Evolutionary conservation across 1,140 invertebrate species (phyloP).

Genomic region (Neodiprion pinetum): DNA sequence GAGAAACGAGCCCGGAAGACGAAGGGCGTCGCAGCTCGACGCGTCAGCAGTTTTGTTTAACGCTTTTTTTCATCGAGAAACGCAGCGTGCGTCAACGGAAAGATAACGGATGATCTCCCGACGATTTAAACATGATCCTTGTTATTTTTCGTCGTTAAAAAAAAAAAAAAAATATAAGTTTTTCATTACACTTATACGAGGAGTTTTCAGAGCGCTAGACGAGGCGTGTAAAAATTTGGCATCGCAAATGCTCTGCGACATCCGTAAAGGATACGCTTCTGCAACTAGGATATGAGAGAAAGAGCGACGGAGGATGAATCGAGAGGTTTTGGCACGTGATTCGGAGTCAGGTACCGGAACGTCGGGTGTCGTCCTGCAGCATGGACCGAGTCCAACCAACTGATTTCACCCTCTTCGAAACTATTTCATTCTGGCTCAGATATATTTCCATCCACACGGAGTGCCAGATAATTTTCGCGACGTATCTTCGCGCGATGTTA

Average conservation of each 20-base stretch:
- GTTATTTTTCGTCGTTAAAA: no score
- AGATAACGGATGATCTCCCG: no score
- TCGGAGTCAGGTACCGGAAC: constrained; percentile 1
- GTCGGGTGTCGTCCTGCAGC: constrained; percentile 17
- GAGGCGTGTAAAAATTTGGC: constrained; percentile 50
- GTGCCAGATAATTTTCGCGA: not conserved
- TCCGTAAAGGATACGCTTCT: not conserved
- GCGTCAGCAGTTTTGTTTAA: constrained; percentile 2
- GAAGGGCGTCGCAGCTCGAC: not conserved
- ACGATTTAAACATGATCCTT: no score
- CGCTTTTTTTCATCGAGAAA: not conserved
- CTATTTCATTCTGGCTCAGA: not conserved
- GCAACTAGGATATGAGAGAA: constrained; percentile 21
- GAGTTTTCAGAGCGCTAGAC: constrained; percentile 37
- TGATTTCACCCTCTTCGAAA: constrained; percentile 42
- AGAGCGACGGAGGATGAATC: constrained; percentile 35
- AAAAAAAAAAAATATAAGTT: no score
- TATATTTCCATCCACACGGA: not conserved
- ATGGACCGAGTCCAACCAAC: constrained; percentile 50
- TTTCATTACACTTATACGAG: no score
- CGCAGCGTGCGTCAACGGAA: no score
- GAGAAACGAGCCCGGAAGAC: not conserved
- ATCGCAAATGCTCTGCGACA: constrained; percentile 23
- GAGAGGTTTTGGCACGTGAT: constrained; percentile 43
- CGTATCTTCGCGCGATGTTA: not conserved